These are phyloP conservation scores for Echiichthys vipera DNA, from an alignment of 2,797 vertebrate genomes.

Conservation along the genomic window DNA sequence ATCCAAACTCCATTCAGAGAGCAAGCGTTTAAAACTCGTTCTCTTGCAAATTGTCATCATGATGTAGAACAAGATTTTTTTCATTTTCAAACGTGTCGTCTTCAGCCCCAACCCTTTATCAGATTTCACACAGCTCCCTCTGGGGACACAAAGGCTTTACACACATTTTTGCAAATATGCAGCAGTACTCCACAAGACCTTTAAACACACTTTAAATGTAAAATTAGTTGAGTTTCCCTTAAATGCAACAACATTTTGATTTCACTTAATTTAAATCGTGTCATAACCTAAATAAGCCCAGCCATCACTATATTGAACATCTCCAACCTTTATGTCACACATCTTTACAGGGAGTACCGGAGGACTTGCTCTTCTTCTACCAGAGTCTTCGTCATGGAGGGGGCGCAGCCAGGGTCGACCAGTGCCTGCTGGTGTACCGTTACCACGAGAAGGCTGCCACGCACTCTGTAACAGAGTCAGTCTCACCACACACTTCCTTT, in stretches of 20 bases:
- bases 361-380: constrained; percentile 95
- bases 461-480: constrained; percentile 91
- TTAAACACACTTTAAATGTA: too few species aligned
- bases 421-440: constrained; percentile 90
- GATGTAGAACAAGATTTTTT: too few species aligned
- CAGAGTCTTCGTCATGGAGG: constrained; percentile 89
- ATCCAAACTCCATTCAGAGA: too few species aligned
- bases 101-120: too few species aligned
- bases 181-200: too few species aligned
- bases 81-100: too few species aligned
- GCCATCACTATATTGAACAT: background rate
- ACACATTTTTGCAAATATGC: too few species aligned
- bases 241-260: background rate
- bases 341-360: constrained; percentile 89
- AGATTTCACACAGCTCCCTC: too few species aligned
- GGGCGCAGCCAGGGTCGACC: constrained; percentile 84
- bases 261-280: background rate
- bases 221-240: too few species aligned
- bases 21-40: too few species aligned
- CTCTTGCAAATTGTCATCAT: too few species aligned
- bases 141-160: too few species aligned
- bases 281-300: background rate
- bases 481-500: constrained; percentile 1
- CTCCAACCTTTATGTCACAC: background rate
- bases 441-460: constrained; percentile 90